phyloP scores from a whole-genome alignment of 2,113 vertebrate species.

The Xiphophorus couchianus region DNA sequence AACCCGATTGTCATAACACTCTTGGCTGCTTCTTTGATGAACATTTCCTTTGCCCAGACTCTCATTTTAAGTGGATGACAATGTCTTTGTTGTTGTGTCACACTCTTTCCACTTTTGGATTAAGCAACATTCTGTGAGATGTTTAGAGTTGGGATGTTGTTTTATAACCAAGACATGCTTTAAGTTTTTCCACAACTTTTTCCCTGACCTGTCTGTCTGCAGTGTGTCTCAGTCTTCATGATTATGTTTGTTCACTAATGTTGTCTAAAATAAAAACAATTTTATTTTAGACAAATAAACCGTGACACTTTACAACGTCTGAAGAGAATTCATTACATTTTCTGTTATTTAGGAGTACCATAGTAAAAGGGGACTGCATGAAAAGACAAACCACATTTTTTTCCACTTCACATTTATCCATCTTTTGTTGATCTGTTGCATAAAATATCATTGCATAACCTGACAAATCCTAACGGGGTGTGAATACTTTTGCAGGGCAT shows the following conservation, averaged over 20 bases:
- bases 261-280: not conserved
- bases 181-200: no score
- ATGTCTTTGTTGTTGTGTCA: not conserved
- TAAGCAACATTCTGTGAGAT: no score
- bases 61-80: not conserved
- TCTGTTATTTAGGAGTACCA: not conserved
- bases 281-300: no score
- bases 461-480: not conserved
- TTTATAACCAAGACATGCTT: no score
- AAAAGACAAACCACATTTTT: not conserved
- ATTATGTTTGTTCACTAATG: not conserved
- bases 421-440: not conserved
- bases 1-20: not conserved
- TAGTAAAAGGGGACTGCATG: not conserved
- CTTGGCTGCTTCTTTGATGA: no score
- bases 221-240: not conserved
- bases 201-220: not conserved
- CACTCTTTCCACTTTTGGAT: no score
- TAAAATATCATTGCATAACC: not conserved
- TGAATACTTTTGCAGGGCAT: not conserved
- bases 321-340: no score
- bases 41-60: no score
- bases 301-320: no score
- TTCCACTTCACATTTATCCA: not conserved
- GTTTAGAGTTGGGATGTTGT: no score